phyloP scores from a whole-genome alignment of 2,797 vertebrate species.

The Falco rusticolus region DNA sequence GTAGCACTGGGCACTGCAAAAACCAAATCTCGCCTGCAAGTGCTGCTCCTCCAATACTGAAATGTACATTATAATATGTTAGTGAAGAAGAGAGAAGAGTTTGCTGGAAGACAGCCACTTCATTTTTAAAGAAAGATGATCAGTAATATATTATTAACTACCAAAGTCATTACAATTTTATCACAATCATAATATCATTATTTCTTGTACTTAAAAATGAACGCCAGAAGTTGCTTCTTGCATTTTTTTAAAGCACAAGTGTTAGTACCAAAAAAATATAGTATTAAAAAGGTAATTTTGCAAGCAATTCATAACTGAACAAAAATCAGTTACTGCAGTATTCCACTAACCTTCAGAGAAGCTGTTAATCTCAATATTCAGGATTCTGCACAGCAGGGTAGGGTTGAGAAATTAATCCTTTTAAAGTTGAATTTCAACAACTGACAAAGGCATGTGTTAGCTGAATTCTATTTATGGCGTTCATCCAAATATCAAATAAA shows the following conservation, averaged over 20 bases:
- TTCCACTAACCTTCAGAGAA: not conserved
- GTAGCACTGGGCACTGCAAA: not conserved
- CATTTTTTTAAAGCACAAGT: not conserved
- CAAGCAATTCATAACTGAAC: not conserved
- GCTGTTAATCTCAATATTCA: slow-evolving; percentile 27
- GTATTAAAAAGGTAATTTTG: not conserved
- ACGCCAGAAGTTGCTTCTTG: not conserved
- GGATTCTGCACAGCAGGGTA: slow-evolving; percentile 17
- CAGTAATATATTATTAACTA: not conserved
- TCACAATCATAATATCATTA: not conserved
- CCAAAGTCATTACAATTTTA: not conserved
- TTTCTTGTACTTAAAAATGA: not conserved
- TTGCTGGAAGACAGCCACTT: not conserved
- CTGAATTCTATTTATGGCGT: slow-evolving; percentile 50
- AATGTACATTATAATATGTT: fast-evolving
- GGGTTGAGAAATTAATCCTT: slow-evolving; percentile 65
- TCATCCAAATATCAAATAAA: slow-evolving; percentile 66
- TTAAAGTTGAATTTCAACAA: slow-evolving; percentile 70
- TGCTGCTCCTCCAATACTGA: not conserved
- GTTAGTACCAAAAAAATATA: not conserved
- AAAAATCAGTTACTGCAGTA: not conserved
- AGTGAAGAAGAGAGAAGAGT: not conserved
- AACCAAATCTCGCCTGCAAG: not conserved
- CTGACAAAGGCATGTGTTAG: slow-evolving; percentile 66
- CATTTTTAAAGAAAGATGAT: not conserved